Evolutionary conservation across 2,797 vertebrate species (phyloP).

Genomic region (Neosilurus hyrtlii): DNA sequence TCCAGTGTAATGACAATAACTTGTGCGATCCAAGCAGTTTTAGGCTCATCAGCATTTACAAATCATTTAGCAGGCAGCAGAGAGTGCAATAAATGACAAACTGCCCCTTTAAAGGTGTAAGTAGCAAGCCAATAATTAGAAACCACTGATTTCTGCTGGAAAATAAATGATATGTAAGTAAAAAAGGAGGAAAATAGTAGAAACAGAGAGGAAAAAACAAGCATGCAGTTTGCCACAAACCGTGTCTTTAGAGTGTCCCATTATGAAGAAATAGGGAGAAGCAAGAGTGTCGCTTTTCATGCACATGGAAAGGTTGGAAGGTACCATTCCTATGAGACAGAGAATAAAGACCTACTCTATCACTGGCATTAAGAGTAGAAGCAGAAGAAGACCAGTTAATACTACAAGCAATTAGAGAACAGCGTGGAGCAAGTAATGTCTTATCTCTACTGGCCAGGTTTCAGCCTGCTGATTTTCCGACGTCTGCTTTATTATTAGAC

Average conservation of each 20-base stretch:
- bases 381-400: slow-evolving; percentile 68
- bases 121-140: not conserved
- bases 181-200: not conserved
- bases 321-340: slow-evolving; percentile 99
- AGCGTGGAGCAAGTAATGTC: slow-evolving; percentile 21
- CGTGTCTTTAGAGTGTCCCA: slow-evolving; percentile 99
- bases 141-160: not conserved
- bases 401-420: slow-evolving; percentile 39
- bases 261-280: slow-evolving; percentile 99
- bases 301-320: slow-evolving; percentile 99
- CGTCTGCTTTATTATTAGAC: slow-evolving; percentile 7
- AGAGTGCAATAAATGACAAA: not conserved
- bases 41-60: not conserved
- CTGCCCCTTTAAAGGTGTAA: not conserved
- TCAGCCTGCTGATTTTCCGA: not conserved
- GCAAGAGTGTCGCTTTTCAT: slow-evolving; percentile 99
- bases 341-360: slow-evolving; percentile 98
- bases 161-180: not conserved
- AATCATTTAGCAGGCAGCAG: not conserved
- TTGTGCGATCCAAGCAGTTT: not conserved
- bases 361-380: slow-evolving; percentile 91
- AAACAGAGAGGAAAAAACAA: slow-evolving; percentile 15
- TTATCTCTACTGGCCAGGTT: slow-evolving; percentile 38
- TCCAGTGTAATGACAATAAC: not conserved
- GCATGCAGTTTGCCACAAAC: slow-evolving; percentile 94